Evolutionary conservation across 2,797 vertebrate species (phyloP).

Genomic region (Chrysolophus pictus): DNA sequence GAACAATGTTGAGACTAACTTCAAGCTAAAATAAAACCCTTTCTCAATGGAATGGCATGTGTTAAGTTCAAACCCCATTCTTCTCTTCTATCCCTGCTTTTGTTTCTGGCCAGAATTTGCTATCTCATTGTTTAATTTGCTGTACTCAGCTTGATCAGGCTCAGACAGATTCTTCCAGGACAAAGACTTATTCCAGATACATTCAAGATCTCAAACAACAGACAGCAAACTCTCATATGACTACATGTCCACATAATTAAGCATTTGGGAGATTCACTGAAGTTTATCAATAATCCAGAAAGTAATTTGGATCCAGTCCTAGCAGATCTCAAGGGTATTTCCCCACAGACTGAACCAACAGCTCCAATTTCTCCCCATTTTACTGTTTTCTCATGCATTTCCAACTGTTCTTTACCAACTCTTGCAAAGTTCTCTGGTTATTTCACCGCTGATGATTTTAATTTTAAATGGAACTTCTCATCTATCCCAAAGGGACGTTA

Average conservation of each 20-base stretch:
- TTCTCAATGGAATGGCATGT: neutral
- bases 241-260: neutral
- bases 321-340: neutral
- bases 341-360: neutral
- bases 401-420: neutral
- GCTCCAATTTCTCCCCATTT: neutral
- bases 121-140: constrained; percentile 39
- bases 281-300: neutral
- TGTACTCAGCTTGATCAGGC: neutral
- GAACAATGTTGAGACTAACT: neutral
- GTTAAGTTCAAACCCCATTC: neutral
- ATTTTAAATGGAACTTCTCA: neutral
- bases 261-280: neutral
- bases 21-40: neutral
- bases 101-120: constrained; percentile 17
- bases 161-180: constrained; percentile 31
- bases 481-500: neutral
- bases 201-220: constrained; percentile 2
- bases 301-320: rapidly evolving
- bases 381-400: neutral
- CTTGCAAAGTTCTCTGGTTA: neutral
- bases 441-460: neutral
- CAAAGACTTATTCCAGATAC: constrained; percentile 33
- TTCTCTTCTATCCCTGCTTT: constrained; percentile 18
- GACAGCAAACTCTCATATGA: neutral